phyloP scores from a whole-genome alignment of 1,140 invertebrate species.

The Brachionus rubens region DNA sequence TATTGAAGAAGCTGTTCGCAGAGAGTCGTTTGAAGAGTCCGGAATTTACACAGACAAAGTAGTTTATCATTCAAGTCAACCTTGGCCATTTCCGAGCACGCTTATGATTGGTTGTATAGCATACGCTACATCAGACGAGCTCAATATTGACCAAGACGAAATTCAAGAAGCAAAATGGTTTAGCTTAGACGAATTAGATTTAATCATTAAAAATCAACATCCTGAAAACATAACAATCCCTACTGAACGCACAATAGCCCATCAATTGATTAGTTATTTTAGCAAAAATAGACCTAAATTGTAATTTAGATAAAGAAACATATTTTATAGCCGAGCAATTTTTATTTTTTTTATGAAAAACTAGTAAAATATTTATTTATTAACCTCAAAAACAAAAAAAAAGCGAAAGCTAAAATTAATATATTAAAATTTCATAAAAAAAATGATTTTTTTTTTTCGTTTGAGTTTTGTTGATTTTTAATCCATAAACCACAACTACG shows the following conservation, averaged over 20 bases:
- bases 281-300: conserved; percentile 47
- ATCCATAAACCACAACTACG: no score
- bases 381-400: conserved; percentile 12
- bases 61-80: conserved; percentile 63
- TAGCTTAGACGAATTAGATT: conserved; percentile 58
- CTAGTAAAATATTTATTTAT: conserved; percentile 39
- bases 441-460: not conserved
- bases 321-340: not conserved
- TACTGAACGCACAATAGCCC: conserved; percentile 63
- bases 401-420: conserved; percentile 7
- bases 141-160: conserved; percentile 62
- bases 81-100: conserved; percentile 65
- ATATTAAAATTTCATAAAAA: not conserved
- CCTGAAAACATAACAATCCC: conserved; percentile 61
- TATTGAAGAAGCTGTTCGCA: conserved; percentile 63
- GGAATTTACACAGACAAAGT: conserved; percentile 63
- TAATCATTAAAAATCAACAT: conserved; percentile 55
- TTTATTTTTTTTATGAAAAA: not conserved
- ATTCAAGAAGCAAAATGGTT: conserved; percentile 66
- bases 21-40: conserved; percentile 66
- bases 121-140: conserved; percentile 53
- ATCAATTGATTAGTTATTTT: conserved; percentile 63
- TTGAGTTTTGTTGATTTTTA: not conserved
- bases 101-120: conserved; percentile 65
- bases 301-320: not conserved